Evolutionary conservation across 2,888 invertebrate genomes (phyloP).

Genomic region (Orgyia antiqua): DNA sequence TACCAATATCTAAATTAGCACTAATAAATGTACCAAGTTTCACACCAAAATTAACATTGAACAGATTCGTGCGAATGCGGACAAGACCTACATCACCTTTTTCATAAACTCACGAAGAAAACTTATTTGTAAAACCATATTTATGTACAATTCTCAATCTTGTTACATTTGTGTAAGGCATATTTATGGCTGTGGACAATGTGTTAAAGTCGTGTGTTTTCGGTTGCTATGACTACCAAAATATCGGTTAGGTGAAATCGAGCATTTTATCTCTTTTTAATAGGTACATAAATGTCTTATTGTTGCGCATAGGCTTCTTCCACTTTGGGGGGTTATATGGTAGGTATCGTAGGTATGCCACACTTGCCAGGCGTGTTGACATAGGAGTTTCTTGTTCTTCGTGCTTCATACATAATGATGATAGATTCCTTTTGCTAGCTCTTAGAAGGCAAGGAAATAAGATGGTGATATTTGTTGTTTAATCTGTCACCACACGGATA

Average conservation of each 20-base stretch:
- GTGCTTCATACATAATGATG: too few relatives aligned
- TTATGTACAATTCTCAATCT: conserved; percentile 4
- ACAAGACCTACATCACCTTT: conserved; percentile 44
- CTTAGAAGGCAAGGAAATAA: too few relatives aligned
- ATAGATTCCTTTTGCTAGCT: too few relatives aligned
- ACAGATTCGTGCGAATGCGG: conserved; percentile 42
- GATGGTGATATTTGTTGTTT: too few relatives aligned
- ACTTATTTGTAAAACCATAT: conserved; percentile 20
- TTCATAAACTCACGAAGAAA: conserved; percentile 46
- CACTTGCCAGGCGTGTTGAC: too few relatives aligned
- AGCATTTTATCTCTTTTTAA: conserved; percentile 69
- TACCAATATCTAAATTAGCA: background rate
- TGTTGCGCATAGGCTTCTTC: too few relatives aligned
- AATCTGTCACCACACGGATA: too few relatives aligned
- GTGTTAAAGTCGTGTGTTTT: conserved; percentile 46
- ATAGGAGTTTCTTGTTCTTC: too few relatives aligned
- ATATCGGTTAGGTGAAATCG: conserved; percentile 64
- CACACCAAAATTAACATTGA: conserved; percentile 31
- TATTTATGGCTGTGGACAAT: conserved; percentile 7
- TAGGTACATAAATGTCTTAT: too few relatives aligned
- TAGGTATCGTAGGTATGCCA: too few relatives aligned
- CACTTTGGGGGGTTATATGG: too few relatives aligned
- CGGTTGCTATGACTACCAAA: conserved; percentile 65
- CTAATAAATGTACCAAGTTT: conserved; percentile 13
- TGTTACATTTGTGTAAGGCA: conserved; percentile 4